phyloP scores from a whole-genome alignment of 2,113 vertebrate species.

The Corynorhinus townsendii region DNA sequence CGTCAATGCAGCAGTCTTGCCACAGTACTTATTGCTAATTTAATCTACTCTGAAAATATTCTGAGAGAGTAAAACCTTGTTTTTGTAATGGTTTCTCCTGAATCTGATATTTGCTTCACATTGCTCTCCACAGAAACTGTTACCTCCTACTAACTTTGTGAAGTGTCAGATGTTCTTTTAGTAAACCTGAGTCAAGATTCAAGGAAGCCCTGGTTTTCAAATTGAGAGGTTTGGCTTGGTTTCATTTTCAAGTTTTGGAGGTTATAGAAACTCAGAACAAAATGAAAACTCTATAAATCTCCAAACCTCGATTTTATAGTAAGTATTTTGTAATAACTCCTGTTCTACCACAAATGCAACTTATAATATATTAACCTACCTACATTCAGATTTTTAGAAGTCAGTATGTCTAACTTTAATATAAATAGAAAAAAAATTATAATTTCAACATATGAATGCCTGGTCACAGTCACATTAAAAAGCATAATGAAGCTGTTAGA shows the following conservation, averaged over 20 bases:
- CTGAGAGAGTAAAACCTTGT: slow-evolving; percentile 28
- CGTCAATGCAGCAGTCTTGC: not conserved
- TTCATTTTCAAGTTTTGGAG: slow-evolving; percentile 61
- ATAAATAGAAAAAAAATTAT: not conserved
- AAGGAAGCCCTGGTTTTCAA: slow-evolving; percentile 50
- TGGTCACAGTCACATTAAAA: not conserved
- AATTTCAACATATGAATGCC: not conserved
- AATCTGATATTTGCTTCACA: slow-evolving; percentile 5
- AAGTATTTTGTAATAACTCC: not conserved
- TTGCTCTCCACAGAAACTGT: slow-evolving; percentile 17
- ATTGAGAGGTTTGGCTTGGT: slow-evolving; percentile 28
- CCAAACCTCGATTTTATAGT: slow-evolving; percentile 29
- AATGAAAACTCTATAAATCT: slow-evolving; percentile 49
- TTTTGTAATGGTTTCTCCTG: slow-evolving; percentile 27
- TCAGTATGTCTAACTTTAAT: not conserved
- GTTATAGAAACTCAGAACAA: slow-evolving; percentile 47
- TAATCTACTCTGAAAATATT: slow-evolving; percentile 2
- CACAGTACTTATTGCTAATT: not conserved
- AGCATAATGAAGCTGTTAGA: not conserved
- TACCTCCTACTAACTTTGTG: not conserved
- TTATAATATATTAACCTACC: not conserved
- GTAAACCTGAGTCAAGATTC: slow-evolving; percentile 56
- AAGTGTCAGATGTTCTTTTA: slow-evolving; percentile 47
- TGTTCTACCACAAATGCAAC: not conserved
- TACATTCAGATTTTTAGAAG: not conserved